These are phyloP conservation scores for Aleiodes sp. DNA, from an alignment of 1,140 invertebrate species.

Conservation along the genomic window DNA sequence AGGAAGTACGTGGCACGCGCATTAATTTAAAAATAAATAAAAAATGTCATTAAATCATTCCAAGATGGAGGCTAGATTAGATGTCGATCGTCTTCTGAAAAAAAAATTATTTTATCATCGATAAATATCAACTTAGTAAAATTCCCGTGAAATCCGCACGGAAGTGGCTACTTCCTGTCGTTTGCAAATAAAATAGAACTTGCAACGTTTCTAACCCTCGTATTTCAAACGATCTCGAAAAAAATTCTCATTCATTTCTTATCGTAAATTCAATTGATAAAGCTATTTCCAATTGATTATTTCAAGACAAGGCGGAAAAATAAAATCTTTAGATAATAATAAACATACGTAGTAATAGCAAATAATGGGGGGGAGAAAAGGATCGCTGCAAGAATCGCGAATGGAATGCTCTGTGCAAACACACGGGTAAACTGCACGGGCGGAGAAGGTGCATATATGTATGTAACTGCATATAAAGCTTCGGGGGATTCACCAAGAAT, in stretches of 20 bases:
- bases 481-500: no score
- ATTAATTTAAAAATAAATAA: constrained; percentile 9
- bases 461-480: neutral
- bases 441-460: no score
- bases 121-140: constrained; percentile 15
- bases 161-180: constrained; percentile 20
- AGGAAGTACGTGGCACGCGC: neutral
- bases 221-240: neutral
- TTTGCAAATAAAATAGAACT: neutral
- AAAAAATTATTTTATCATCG: constrained; percentile 24
- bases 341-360: neutral
- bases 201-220: neutral
- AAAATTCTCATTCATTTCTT: neutral
- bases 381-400: neutral
- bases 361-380: neutral
- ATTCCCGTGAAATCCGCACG: constrained; percentile 25
- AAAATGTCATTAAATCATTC: constrained; percentile 23
- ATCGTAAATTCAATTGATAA: no score
- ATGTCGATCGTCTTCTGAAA: neutral
- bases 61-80: constrained; percentile 33
- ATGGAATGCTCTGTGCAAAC: neutral
- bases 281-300: no score
- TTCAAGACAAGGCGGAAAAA: neutral
- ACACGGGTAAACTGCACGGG: neutral
- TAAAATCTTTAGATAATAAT: neutral